phyloP scores from a whole-genome alignment of 1,140 invertebrate species.

The Apolygus lucorum region DNA sequence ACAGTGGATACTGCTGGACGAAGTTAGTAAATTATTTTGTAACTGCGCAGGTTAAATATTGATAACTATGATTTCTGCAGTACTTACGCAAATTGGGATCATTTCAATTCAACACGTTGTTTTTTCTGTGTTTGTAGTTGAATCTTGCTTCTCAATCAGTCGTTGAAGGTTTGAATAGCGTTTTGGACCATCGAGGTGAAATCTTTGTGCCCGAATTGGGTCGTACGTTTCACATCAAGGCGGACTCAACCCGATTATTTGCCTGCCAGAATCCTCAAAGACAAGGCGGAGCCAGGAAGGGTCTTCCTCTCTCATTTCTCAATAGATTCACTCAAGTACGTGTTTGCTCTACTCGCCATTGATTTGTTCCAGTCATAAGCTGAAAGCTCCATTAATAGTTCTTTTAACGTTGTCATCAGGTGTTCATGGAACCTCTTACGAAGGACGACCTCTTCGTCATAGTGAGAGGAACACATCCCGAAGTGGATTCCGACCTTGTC shows the following conservation, averaged over 20 bases:
- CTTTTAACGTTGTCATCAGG: constrained; percentile 38
- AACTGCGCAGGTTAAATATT: constrained; percentile 1
- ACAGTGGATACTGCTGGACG: constrained; percentile 96
- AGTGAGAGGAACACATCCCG: constrained; percentile 40
- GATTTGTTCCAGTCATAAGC: not conserved
- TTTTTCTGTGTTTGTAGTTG: constrained; percentile 47
- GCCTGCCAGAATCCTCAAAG: constrained; percentile 97
- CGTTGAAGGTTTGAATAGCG: constrained; percentile 95
- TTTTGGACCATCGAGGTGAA: constrained; percentile 94
- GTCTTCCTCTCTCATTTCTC: constrained; percentile 91
- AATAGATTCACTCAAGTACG: constrained; percentile 92
- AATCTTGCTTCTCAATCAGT: constrained; percentile 98
- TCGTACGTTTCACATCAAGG: constrained; percentile 69
- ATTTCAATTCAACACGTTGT: constrained; percentile 4
- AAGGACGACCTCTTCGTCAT: constrained; percentile 65
- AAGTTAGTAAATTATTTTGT: no score
- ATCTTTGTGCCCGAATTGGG: constrained; percentile 92
- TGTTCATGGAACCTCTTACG: constrained; percentile 75
- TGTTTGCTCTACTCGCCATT: constrained; percentile 9
- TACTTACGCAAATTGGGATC: constrained; percentile 6
- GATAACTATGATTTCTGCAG: no score
- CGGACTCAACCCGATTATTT: constrained; percentile 72
- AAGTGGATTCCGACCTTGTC: constrained; percentile 46
- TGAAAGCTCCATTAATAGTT: no score
- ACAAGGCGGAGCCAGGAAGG: constrained; percentile 91